Evolutionary conservation across 2,797 vertebrate genomes (phyloP).

Genomic region (Amblyraja radiata): DNA sequence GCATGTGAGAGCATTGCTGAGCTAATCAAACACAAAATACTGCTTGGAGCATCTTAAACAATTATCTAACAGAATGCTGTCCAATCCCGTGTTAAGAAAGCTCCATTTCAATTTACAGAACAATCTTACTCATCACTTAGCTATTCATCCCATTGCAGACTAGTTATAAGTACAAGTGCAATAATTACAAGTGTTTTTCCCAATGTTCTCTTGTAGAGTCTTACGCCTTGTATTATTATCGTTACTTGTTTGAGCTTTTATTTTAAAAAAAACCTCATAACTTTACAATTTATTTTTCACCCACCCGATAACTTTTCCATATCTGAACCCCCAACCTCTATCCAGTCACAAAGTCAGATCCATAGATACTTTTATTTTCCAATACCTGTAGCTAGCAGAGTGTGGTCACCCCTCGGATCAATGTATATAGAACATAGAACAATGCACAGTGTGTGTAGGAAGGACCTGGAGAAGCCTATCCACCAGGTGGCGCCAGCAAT

Average conservation of each 20-base stretch:
- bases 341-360: neutral
- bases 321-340: no score
- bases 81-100: neutral
- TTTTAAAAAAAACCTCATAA: neutral
- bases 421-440: neutral
- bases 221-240: neutral
- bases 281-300: neutral
- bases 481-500: no score
- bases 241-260: neutral
- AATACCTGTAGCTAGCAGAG: neutral
- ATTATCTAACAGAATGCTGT: neutral
- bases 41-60: neutral
- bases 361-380: neutral
- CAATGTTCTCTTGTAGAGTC: neutral
- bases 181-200: neutral
- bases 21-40: neutral
- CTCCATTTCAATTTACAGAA: neutral
- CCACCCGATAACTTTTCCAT: neutral
- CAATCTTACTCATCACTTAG: constrained; percentile 27
- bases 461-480: no score
- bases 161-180: neutral
- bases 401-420: neutral
- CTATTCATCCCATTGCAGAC: neutral
- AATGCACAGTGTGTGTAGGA: no score
- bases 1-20: neutral